phyloP scores from a whole-genome alignment of 1,140 invertebrate species.

The Tetragonula clypearis region DNA sequence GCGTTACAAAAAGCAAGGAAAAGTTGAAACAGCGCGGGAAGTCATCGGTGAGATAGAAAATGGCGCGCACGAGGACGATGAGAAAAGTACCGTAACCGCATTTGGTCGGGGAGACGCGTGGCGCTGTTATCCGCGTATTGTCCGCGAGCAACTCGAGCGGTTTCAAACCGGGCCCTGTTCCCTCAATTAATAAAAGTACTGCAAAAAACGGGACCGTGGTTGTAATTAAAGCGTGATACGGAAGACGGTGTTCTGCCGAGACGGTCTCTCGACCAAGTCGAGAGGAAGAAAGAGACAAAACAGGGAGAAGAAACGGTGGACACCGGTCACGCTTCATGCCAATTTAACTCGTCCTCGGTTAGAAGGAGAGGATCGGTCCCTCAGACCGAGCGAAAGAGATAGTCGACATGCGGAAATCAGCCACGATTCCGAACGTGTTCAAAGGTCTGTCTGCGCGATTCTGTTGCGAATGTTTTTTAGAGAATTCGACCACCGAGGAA shows the following conservation, averaged over 20 bases:
- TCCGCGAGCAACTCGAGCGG: slow-evolving; percentile 35
- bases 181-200: slow-evolving; percentile 75
- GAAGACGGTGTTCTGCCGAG: slow-evolving; percentile 63
- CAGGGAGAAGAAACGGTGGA: slow-evolving; percentile 61
- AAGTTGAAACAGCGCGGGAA: not conserved
- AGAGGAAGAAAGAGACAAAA: not conserved
- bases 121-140: slow-evolving; percentile 45
- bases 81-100: slow-evolving; percentile 59
- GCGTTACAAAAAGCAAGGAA: not conserved
- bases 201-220: slow-evolving; percentile 73
- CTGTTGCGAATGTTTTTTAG: not conserved
- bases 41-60: not conserved
- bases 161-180: slow-evolving; percentile 48
- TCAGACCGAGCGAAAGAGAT: not conserved
- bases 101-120: slow-evolving; percentile 48
- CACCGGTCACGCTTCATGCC: slow-evolving; percentile 80
- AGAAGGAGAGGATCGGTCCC: not conserved
- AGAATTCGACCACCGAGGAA: not conserved
- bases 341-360: slow-evolving; percentile 72
- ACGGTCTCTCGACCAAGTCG: slow-evolving; percentile 11
- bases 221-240: slow-evolving; percentile 79
- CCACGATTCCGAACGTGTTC: not conserved
- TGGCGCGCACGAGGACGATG: slow-evolving; percentile 31
- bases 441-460: not conserved
- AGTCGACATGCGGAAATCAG: not conserved